Conservation (phyloP, 37 sponge, comb jelly and placozoan genomes). For the Bolinopsis microptera region DNA sequence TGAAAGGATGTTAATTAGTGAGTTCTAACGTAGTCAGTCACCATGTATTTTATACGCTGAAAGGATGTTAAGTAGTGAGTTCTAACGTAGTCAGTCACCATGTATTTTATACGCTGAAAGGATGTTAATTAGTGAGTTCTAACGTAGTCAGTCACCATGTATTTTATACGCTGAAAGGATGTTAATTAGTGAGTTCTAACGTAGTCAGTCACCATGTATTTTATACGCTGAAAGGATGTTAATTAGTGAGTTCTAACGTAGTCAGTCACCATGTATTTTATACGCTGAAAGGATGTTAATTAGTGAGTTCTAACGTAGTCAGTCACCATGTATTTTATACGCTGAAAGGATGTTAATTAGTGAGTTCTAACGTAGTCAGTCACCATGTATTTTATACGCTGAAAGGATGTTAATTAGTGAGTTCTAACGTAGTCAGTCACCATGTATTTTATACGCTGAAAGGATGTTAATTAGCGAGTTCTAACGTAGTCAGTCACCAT, state of each 20-base stretch:
- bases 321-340: conserved; percentile 52
- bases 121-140: too few relatives aligned
- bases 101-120: conserved; percentile 21
- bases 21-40: conserved; percentile 18
- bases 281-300: neutral
- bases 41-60: conserved; percentile 49
- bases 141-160: conserved; percentile 48
- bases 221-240: neutral
- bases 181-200: too few relatives aligned
- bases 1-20: too few relatives aligned
- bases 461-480: too few relatives aligned
- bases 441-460: conserved; percentile 41
- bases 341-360: too few relatives aligned
- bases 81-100: conserved; percentile 34
- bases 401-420: too few relatives aligned
- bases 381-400: conserved; percentile 50
- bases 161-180: conserved; percentile 1
- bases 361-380: conserved; percentile 27
- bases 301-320: conserved; percentile 20
- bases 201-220: conserved; percentile 55
- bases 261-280: conserved; percentile 54
- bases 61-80: too few relatives aligned
- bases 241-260: too few relatives aligned
- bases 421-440: conserved; percentile 24
- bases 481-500: conserved; percentile 42